Evolutionary conservation across 2,888 invertebrate genomes (phyloP).

Genomic region (Rhaphigaster nebulosa): DNA sequence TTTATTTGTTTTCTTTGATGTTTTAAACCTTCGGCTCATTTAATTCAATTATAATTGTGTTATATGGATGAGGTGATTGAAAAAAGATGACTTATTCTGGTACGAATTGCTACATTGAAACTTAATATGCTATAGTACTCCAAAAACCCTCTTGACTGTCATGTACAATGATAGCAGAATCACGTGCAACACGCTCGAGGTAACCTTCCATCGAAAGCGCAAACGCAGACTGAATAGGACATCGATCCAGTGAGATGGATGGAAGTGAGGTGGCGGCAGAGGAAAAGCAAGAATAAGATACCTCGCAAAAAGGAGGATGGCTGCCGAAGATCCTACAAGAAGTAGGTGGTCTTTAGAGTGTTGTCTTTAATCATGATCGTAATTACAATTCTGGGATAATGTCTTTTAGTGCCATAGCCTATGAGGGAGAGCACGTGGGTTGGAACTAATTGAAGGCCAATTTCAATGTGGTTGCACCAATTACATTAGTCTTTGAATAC

Average conservation of each 20-base stretch:
- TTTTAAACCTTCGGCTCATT: background rate
- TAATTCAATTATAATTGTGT: background rate
- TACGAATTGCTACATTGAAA: background rate
- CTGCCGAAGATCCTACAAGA: background rate
- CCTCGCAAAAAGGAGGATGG: background rate
- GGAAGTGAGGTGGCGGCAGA: constrained; percentile 43
- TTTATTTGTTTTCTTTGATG: background rate
- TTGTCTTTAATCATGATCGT: background rate
- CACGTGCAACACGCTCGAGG: background rate
- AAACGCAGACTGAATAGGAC: background rate
- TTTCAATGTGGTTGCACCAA: background rate
- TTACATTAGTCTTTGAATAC: background rate
- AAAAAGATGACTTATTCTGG: background rate
- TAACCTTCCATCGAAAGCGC: constrained; percentile 20
- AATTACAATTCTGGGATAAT: background rate
- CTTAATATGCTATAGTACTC: background rate
- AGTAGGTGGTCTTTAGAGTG: background rate
- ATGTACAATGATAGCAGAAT: background rate
- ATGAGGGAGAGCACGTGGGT: background rate
- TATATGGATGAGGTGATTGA: background rate
- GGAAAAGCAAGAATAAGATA: constrained; percentile 33
- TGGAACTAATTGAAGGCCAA: background rate
- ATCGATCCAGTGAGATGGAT: constrained; percentile 44
- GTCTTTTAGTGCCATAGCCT: background rate
- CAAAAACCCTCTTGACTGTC: background rate